Evolutionary conservation across 30 jellyfish, hydroid and myxozoan species (phyloP), one percentile per base, ranked within the genome.

Genomic region (Pseudorhiza aurosa): DNA sequence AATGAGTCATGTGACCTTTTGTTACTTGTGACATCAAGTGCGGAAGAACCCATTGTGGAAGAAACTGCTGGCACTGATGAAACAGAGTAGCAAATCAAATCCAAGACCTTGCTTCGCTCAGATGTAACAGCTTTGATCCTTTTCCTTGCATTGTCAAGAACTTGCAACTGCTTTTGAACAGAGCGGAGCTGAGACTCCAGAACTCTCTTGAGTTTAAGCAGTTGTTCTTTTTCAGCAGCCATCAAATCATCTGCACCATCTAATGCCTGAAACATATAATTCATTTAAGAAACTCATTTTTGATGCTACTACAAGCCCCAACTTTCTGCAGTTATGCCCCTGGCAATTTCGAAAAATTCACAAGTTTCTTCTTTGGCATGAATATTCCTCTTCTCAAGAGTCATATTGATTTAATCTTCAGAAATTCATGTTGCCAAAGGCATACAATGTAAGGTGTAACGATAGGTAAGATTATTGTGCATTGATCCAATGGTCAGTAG

Each of bases 161-260:
- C 93, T 56, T 92, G 98, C 18, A 92, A 77, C 37, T 85, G 96
- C 59, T 85, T 79, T 67, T 92, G 98, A 14, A 92, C 90, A 22
- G 98, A 85, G 18, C 98, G 49, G 15, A 92, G 68, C 31, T 92
- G 88, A 18, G 76, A 75, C 57, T 92, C 98, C 40, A 85, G 74
- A 15, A 92, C 75, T 67, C 95, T 71, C 68, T 92, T 92, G 56
- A 85, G 79, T 58, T 92, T 85, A 42, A 85, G 65, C 36, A 83
- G 65, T n/a, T 77, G 93, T 4, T 53, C 84, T 63, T 81, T 85
- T 49, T 92, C 98, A 11, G 92, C 95, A 0, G 74, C 69, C 8
- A 92, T 89, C 40, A 85, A 65, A 72, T 85, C 96, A 64, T 81
- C 96, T 5, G 96, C 96, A 21, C 96, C 98, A 86, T 92, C 98